These are phyloP conservation scores for Platycnemis pennipes DNA, from an alignment of 2,888 invertebrate genomes.

Conservation along the genomic window DNA sequence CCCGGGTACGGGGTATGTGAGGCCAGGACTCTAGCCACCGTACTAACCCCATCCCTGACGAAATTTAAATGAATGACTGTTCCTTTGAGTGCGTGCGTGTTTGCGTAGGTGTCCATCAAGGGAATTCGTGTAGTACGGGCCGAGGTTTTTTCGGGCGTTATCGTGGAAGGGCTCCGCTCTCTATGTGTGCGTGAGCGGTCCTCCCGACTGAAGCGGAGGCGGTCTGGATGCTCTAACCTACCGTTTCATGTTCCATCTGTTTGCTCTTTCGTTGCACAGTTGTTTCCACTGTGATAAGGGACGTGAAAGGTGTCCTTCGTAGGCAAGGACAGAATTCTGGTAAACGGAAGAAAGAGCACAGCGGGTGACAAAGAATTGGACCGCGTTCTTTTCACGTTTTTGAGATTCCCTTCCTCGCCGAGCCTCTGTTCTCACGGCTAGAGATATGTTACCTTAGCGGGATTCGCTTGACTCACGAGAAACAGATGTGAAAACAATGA, in stretches of 20 bases:
- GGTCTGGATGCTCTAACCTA: not conserved
- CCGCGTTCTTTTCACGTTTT: not conserved
- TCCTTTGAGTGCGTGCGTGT: not conserved
- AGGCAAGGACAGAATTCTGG: not conserved
- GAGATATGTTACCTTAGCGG: too few relatives aligned
- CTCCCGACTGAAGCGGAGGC: not conserved
- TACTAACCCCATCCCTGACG: too few relatives aligned
- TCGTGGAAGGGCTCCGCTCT: not conserved
- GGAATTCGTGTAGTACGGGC: not conserved
- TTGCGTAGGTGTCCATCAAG: not conserved
- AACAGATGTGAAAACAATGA: too few relatives aligned
- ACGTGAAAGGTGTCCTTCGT: not conserved
- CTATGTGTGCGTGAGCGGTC: not conserved
- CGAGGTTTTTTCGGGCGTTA: not conserved
- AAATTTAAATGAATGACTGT: too few relatives aligned
- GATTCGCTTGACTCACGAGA: too few relatives aligned
- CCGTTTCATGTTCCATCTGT: not conserved
- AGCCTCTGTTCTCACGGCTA: not conserved
- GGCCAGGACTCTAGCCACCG: too few relatives aligned
- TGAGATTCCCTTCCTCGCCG: not conserved
- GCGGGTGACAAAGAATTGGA: not conserved
- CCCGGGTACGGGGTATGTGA: too few relatives aligned
- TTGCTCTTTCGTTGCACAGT: not conserved
- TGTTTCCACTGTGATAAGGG: constrained; percentile 24
- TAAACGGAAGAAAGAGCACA: not conserved